Conservation (phyloP, 2,888 invertebrate species). For the Caenorhabditis sulstoni region DNA sequence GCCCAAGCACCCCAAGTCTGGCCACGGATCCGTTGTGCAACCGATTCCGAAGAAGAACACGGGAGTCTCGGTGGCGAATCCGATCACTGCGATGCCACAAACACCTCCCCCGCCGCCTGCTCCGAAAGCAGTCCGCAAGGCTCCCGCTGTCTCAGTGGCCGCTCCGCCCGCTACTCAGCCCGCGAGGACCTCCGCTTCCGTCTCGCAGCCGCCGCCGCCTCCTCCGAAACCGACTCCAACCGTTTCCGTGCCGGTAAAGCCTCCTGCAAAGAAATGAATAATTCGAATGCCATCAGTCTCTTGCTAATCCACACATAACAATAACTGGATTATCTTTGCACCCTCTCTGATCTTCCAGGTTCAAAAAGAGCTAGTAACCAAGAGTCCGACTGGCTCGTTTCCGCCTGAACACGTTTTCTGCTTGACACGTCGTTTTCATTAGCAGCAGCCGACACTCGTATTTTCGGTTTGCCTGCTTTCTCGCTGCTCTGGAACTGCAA, state of each 20-base stretch:
- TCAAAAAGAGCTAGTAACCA: too few relatives aligned
- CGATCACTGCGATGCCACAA: not conserved
- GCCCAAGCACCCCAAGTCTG: not conserved
- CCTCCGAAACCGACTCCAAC: not conserved
- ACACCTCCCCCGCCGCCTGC: not conserved
- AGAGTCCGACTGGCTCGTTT: too few relatives aligned
- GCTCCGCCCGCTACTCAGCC: constrained; percentile 5
- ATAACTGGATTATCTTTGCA: too few relatives aligned
- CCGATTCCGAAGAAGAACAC: not conserved
- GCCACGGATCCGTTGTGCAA: not conserved
- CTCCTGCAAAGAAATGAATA: too few relatives aligned
- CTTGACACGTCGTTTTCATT: not conserved
- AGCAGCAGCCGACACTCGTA: not conserved
- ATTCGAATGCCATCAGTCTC: too few relatives aligned
- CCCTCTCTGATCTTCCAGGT: too few relatives aligned
- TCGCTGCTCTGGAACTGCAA: not conserved
- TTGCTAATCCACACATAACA: too few relatives aligned
- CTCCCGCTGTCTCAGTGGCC: not conserved
- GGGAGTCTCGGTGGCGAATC: not conserved
- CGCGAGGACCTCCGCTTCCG: not conserved
- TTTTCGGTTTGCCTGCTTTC: not conserved
- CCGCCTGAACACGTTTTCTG: too few relatives aligned
- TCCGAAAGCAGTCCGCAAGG: not conserved
- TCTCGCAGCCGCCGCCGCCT: not conserved
- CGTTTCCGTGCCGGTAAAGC: too few relatives aligned